These are phyloP conservation scores for Periophthalmus magnuspinnatus DNA, from an alignment of 2,797 vertebrate genomes.

Conservation along the genomic window DNA sequence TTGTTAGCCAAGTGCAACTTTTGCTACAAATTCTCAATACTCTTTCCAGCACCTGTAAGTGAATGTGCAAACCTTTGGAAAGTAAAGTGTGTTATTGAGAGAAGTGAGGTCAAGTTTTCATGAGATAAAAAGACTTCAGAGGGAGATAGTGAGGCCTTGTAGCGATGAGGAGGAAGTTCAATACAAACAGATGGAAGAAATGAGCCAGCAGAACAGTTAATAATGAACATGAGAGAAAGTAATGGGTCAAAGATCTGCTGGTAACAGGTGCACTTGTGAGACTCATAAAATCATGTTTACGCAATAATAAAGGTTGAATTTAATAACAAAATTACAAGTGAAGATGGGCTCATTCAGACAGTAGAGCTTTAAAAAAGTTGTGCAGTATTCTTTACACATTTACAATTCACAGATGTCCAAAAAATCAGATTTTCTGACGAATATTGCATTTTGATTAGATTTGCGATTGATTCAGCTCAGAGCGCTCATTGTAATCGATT, in stretches of 20 bases:
- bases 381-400: too few relatives aligned
- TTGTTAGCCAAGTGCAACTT: too few relatives aligned
- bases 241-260: not conserved
- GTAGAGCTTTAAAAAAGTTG: too few relatives aligned
- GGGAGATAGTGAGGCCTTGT: conserved; percentile 12
- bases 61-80: conserved; percentile 22
- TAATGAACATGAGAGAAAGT: conserved; percentile 3
- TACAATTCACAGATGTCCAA: too few relatives aligned
- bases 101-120: conserved; percentile 15
- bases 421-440: too few relatives aligned
- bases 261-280: not conserved
- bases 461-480: too few relatives aligned
- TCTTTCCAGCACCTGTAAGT: conserved; percentile 13
- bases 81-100: conserved; percentile 16
- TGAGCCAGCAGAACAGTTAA: not conserved
- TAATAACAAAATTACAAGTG: not conserved
- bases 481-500: too few relatives aligned
- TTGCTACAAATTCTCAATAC: too few relatives aligned
- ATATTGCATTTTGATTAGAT: too few relatives aligned
- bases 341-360: not conserved
- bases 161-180: not conserved
- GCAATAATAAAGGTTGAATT: not conserved
- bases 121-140: conserved; percentile 11
- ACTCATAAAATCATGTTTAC: not conserved
- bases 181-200: not conserved